Evolutionary conservation across 2,888 invertebrate species (phyloP).

Genomic region (Lacanobia wlatinum): DNA sequence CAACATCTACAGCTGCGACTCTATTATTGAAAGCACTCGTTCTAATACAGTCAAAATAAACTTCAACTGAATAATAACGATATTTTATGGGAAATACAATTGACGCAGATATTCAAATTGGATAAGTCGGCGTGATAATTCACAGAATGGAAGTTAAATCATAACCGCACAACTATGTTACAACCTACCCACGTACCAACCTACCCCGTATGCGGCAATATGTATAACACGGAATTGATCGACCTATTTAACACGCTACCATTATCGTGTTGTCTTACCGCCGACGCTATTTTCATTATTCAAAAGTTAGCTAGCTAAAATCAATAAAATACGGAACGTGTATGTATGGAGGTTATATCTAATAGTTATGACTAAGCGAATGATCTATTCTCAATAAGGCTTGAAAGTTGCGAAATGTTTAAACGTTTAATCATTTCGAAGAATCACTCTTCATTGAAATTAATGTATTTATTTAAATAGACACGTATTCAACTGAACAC

Average conservation of each 20-base stretch:
- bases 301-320: constrained; percentile 64
- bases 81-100: neutral
- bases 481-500: constrained; percentile 26
- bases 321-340: constrained; percentile 62
- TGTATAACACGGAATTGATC: constrained; percentile 66
- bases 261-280: constrained; percentile 61
- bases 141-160: constrained; percentile 16
- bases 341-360: constrained; percentile 36
- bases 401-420: constrained; percentile 46
- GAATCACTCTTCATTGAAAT: constrained; percentile 38
- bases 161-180: constrained; percentile 10
- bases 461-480: constrained; percentile 41
- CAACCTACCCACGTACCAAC: neutral
- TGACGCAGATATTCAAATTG: constrained; percentile 20
- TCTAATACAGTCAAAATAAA: neutral
- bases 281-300: constrained; percentile 68
- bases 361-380: constrained; percentile 43
- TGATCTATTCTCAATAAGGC: constrained; percentile 45
- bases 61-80: neutral
- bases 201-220: constrained; percentile 25
- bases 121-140: constrained; percentile 15
- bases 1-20: neutral
- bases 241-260: constrained; percentile 65
- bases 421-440: constrained; percentile 31
- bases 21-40: neutral